Percentiles rank a stretch among this genome's conserved stretches.
These are phyloP conservation scores for Plebejus melissa DNA, from an alignment of 2,888 invertebrate species.

Conservation along the genomic window DNA sequence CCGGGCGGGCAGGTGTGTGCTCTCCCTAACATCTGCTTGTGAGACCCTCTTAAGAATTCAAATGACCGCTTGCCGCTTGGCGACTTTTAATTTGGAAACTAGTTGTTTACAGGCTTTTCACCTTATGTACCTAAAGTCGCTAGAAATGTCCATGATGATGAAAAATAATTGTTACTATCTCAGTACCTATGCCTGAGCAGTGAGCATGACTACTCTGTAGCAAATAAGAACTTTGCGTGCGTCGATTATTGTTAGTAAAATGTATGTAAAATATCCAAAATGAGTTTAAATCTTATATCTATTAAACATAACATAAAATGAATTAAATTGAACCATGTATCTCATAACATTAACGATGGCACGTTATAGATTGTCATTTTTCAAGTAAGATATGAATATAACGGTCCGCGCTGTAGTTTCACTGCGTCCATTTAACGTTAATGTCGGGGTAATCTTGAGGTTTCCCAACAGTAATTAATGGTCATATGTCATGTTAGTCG, in stretches of 20 bases:
- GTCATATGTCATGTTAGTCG: slow-evolving; percentile 67
- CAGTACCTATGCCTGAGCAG: no score
- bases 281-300: neutral
- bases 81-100: slow-evolving; percentile 48
- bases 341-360: neutral
- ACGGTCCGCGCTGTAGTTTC: slow-evolving; percentile 17
- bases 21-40: slow-evolving; percentile 68
- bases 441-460: slow-evolving; percentile 33
- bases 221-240: neutral
- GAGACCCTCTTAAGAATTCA: slow-evolving; percentile 63
- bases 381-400: slow-evolving; percentile 37
- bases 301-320: neutral
- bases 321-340: neutral
- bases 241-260: neutral
- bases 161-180: neutral
- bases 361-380: slow-evolving; percentile 9
- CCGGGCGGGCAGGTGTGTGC: slow-evolving; percentile 38
- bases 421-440: slow-evolving; percentile 23
- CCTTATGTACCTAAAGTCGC: slow-evolving; percentile 35
- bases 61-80: slow-evolving; percentile 51
- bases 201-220: neutral
- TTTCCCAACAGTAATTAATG: slow-evolving; percentile 61
- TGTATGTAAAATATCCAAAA: neutral
- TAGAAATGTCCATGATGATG: neutral
- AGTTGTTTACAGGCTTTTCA: slow-evolving; percentile 23